Conservation (phyloP, 2,113 vertebrate genomes). For the Corythornis madagascariensis region DNA sequence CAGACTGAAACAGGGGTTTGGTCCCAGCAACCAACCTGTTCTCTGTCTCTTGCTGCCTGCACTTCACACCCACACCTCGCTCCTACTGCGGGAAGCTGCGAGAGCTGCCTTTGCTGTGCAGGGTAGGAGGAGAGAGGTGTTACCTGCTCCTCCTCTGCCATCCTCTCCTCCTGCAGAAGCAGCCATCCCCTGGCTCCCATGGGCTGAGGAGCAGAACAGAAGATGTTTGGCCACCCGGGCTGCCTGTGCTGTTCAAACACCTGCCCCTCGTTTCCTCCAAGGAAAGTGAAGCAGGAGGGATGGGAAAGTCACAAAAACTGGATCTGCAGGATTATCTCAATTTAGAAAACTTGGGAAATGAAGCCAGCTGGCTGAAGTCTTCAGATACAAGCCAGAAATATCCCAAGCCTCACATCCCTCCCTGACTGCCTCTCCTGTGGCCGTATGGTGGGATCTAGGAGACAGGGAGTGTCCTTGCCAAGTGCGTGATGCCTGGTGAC, state of each 20-base stretch:
- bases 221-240: neutral
- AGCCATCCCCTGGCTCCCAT: neutral
- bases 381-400: slow-evolving; percentile 59
- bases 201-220: neutral
- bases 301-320: slow-evolving; percentile 63
- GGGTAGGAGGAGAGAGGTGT: slow-evolving; percentile 20
- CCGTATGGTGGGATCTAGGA: slow-evolving; percentile 45
- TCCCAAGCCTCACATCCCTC: slow-evolving; percentile 16
- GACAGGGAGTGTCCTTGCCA: slow-evolving; percentile 14
- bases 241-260: slow-evolving; percentile 35
- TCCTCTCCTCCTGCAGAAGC: slow-evolving; percentile 15
- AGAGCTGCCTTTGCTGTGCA: neutral
- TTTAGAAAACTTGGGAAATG: slow-evolving; percentile 65
- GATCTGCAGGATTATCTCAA: slow-evolving; percentile 55
- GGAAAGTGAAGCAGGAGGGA: slow-evolving; percentile 45
- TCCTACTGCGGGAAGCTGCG: neutral
- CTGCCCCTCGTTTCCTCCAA: slow-evolving; percentile 51
- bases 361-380: slow-evolving; percentile 62
- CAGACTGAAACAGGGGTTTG: neutral
- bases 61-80: neutral
- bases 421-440: slow-evolving; percentile 37
- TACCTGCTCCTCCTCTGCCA: neutral
- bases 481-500: slow-evolving; percentile 29
- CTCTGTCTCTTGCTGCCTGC: neutral
- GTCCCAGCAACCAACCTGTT: neutral